Evolutionary conservation across 2,113 vertebrate genomes (phyloP), one percentile per base, ranked within the genome.

Genomic region (Alethe castanea): DNA sequence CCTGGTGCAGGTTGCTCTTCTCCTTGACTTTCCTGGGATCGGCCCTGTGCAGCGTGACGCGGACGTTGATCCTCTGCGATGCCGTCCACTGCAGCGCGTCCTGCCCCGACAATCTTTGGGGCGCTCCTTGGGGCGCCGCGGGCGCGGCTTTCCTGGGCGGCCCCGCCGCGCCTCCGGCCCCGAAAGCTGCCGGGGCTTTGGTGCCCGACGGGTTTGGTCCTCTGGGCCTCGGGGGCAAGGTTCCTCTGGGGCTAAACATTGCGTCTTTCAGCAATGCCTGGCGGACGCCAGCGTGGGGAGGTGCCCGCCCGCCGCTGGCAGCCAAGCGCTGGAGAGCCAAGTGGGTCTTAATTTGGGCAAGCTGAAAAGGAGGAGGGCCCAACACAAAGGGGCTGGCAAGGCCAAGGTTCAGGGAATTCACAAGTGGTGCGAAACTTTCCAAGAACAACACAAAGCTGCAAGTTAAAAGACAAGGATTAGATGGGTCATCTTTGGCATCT

Each of bases 391-490:
- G 98, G 97, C 97, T 97, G 94, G 98, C 97, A 98, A 98, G 97
- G 97, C 97, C 98, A 97, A 98, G 98, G 97, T 97, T 98, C 98
- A 98, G 98, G 97, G 98, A 97, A 97, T 98, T 98, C 98, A 98
- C 98, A 98, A 99, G 97, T 97, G 98, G 98, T 96, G 98, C 97
- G 97, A 98, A 98, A 98, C 97, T 98, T 98, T 99, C 98, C 98
- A 97, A 98, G 98, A 98, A 97, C 97, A 99, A 99, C 96, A 98
- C 98, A 99, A 98, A 98, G 98, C 99, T 99, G 98, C 98, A 98
- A 99, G 98, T 98, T 98, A 98, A 99, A 98, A 99, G 98, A 99
- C 97, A 99, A 98, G 98, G 92, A 97, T 98, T 98, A 98, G 97
- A 98, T 99, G 82, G 82, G 98, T 97, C 72, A 88, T 97, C 92